Base-by-base conservation (phyloP, 2,113 vertebrate genomes). In the Martes martes region DNA sequence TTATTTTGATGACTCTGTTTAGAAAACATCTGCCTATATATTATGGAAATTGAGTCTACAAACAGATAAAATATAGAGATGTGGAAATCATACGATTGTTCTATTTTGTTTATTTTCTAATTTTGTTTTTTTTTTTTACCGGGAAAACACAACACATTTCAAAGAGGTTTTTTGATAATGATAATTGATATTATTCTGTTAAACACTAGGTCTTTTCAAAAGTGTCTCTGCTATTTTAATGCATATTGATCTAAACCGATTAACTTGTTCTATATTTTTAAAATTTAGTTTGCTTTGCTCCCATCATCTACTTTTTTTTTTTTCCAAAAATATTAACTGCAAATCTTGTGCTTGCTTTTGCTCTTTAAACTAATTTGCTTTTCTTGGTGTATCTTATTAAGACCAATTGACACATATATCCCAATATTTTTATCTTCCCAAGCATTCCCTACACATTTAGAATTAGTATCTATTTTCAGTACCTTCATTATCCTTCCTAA, bases 391-490 rank as follows among this genome's bases (percentile, higher is more conserved):
- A 6, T 45, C 33, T 80, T 95, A 85, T 45, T 86, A 76, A 97
- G 33, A 96, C 31, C 45, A 96, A 36, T 1, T 81, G 61, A 33
- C 71, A 79, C 11, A 52, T 7, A 15, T 71, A 87, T 71, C 28
- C 45, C 55, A 76, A 45, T 74, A 91, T 82, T 95, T 93, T 89
- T 73, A 81, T 95, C 93, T 93, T 97, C 55, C 74, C 6, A 33
- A 87, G 36, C 47, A 89, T 94, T 86, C 88, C n/a, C 21, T 92
- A 21, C 11, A 69, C 69, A 69, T 71, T 96, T 76, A 86, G 15
- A 80, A 94, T 95, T 85, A 73, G 61, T 96, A n/a, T 80, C 71
- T 96, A 57, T 92, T 97, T 97, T 95, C 86, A 80, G 31, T 79
- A 91, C 16, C 59, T 94, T 96, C 81, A 79, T 91, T 97, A 83